A percentile compares a stretch with the other conserved stretches of the same genome.
phyloP scores from a whole-genome alignment of 2,797 vertebrate species.

The Myotis planiceps region DNA sequence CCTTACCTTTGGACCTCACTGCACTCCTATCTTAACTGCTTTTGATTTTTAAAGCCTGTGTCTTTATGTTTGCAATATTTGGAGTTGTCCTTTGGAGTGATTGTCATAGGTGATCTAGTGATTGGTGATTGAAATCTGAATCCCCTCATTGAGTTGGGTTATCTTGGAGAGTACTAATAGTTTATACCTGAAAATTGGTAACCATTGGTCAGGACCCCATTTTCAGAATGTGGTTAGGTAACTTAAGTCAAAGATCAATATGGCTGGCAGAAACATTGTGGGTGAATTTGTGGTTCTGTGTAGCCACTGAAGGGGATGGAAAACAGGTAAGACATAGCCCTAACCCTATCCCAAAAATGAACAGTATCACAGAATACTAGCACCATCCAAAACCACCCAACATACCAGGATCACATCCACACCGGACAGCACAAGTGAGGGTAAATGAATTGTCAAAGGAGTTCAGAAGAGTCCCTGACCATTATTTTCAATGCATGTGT shows the following conservation, averaged over 20 bases:
- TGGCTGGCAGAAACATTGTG: not conserved
- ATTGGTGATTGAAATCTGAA: not conserved
- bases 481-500: not conserved
- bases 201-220: not conserved
- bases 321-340: not conserved
- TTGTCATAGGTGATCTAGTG: not conserved
- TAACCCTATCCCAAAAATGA: not conserved
- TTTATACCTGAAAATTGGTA: not conserved
- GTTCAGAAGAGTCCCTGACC: not conserved
- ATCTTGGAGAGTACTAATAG: not conserved
- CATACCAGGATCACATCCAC: not conserved
- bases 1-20: not conserved
- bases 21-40: not conserved
- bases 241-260: not conserved
- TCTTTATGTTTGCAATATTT: not conserved
- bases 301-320: not conserved
- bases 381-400: not conserved
- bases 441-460: not conserved
- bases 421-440: not conserved
- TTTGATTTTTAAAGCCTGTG: constrained; percentile 31
- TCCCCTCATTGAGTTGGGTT: not conserved
- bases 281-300: not conserved
- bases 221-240: not conserved
- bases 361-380: not conserved
- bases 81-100: not conserved